Percentiles rank a stretch among this genome's conserved stretches.
These are phyloP conservation scores for Rotaria socialis DNA, from an alignment of 2,888 invertebrate genomes.

Conservation along the genomic window DNA sequence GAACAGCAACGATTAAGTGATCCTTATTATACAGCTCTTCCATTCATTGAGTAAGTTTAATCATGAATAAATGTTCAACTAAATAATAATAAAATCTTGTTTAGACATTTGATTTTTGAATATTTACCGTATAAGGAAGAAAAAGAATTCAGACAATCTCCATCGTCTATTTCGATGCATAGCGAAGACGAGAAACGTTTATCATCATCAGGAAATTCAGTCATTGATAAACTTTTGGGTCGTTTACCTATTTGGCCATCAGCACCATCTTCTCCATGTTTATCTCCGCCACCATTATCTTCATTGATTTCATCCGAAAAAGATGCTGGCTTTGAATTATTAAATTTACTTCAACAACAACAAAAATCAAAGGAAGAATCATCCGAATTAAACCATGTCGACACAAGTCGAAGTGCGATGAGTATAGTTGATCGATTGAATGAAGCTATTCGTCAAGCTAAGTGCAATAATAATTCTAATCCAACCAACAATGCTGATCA, in stretches of 20 bases:
- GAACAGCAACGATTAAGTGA: constrained; percentile 19
- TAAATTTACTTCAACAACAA: constrained; percentile 3
- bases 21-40: constrained; percentile 5
- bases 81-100: background rate
- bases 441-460: background rate
- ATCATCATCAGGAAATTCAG: background rate
- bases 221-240: background rate
- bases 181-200: background rate
- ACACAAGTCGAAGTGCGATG: background rate
- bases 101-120: constrained; percentile 18
- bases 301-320: background rate
- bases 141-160: background rate
- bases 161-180: background rate
- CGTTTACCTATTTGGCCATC: background rate
- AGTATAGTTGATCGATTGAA: constrained; percentile 1
- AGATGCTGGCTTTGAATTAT: background rate
- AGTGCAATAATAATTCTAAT: background rate
- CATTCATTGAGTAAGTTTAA: background rate
- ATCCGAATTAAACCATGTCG: background rate
- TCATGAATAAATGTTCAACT: too few relatives aligned
- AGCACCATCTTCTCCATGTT: background rate
- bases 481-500: background rate
- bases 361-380: background rate
- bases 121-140: background rate
- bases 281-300: too few relatives aligned